These are phyloP conservation scores for Noctua fimbriata DNA, from an alignment of 2,888 invertebrate species.

Conservation along the genomic window DNA sequence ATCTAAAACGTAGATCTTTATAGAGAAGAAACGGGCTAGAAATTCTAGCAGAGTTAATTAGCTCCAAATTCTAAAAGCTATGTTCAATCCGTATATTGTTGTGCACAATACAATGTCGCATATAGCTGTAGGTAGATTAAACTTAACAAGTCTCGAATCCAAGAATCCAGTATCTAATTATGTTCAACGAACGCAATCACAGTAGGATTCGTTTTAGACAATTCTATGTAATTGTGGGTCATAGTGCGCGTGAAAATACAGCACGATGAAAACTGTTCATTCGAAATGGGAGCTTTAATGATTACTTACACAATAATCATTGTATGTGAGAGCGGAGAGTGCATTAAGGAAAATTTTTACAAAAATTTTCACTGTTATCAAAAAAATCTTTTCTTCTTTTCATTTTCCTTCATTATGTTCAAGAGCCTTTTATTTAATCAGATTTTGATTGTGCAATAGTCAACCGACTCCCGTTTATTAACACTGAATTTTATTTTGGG, in stretches of 20 bases:
- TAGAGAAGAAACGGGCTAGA: not conserved
- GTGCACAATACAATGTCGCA: not conserved
- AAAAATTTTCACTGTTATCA: not conserved
- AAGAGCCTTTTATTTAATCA: not conserved
- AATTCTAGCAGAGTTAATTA: not conserved
- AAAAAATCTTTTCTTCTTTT: not conserved
- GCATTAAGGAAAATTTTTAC: not conserved
- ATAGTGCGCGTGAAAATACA: not conserved
- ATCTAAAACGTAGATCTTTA: not conserved
- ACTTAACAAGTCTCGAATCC: not conserved
- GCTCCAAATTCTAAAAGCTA: not conserved
- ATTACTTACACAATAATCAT: not conserved
- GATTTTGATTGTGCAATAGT: not conserved
- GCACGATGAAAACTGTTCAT: not conserved
- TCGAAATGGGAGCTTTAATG: not conserved
- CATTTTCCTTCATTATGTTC: not conserved
- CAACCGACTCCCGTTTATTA: not conserved
- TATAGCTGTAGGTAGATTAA: not conserved
- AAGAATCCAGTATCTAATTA: not conserved
- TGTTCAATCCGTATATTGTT: not conserved
- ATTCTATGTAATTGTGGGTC: not conserved
- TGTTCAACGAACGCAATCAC: not conserved
- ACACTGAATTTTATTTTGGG: not conserved
- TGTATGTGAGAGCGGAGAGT: not conserved
- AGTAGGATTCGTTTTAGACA: not conserved